Evolutionary conservation across 2,113 vertebrate genomes (phyloP).

Genomic region (Gambusia holbrooki): DNA sequence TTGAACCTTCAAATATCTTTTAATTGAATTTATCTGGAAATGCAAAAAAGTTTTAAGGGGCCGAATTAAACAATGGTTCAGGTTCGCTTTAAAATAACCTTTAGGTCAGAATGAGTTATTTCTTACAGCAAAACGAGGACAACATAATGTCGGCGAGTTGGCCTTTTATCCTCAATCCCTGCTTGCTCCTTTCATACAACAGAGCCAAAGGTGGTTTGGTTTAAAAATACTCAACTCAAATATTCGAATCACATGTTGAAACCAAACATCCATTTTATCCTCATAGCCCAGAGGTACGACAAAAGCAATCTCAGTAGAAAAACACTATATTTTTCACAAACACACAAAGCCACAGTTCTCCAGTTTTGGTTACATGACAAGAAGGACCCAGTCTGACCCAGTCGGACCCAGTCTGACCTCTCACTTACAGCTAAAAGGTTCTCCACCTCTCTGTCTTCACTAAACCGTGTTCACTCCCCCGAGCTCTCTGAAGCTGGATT

Average conservation of each 20-base stretch:
- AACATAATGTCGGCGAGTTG: too few species aligned
- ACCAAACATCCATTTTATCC: constrained; percentile 14
- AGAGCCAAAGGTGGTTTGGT: constrained; percentile 1
- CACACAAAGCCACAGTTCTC: constrained; percentile 10
- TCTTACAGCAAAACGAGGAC: too few species aligned
- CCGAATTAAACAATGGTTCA: background rate
- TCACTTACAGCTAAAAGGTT: constrained; percentile 62
- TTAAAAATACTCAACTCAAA: constrained; percentile 2
- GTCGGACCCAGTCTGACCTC: constrained; percentile 61
- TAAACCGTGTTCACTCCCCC: constrained; percentile 41
- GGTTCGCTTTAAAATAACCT: background rate
- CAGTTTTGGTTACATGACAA: constrained; percentile 18
- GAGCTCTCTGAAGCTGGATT: constrained; percentile 31
- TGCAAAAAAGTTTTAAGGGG: background rate
- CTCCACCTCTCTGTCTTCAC: constrained; percentile 8
- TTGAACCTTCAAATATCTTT: background rate
- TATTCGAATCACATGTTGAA: constrained; percentile 4
- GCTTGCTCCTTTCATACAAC: background rate
- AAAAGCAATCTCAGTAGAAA: constrained; percentile 9
- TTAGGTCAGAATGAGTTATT: too few species aligned
- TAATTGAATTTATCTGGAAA: background rate
- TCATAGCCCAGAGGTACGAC: constrained; percentile 27
- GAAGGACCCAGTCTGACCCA: background rate
- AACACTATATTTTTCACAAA: constrained; percentile 29
- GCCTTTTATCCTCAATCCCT: too few species aligned